Conservation (phyloP, 2,888 invertebrate species). For the Pharmacophagus antenor region DNA sequence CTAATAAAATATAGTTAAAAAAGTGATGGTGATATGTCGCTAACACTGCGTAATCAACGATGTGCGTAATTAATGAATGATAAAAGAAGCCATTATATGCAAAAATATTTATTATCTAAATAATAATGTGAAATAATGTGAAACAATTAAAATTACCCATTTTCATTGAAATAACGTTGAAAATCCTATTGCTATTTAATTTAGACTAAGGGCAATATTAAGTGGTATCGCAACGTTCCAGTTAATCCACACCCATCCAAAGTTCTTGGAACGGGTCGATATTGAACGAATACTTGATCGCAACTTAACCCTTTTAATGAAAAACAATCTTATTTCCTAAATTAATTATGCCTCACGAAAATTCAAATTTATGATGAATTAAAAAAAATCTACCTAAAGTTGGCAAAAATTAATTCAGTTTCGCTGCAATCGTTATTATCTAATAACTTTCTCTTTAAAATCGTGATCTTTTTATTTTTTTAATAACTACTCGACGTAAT, state of each 20-base stretch:
- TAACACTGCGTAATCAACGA: no score
- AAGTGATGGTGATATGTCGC: no score
- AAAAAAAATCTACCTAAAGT: neutral
- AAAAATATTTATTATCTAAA: no score
- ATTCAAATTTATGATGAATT: neutral
- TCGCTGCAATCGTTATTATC: no score
- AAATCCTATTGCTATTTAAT: neutral
- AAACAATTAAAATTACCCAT: neutral
- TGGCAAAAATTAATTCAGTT: neutral
- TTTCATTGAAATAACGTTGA: neutral
- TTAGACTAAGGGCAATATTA: slow-evolving; percentile 3
- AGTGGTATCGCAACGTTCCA: slow-evolving; percentile 8
- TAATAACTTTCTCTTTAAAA: no score
- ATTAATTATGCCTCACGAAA: neutral
- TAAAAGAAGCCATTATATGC: no score
- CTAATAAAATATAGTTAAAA: no score
- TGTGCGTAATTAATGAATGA: no score
- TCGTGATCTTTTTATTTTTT: no score
- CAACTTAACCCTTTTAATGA: slow-evolving; percentile 3
- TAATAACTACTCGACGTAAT: no score
- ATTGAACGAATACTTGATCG: slow-evolving; percentile 4
- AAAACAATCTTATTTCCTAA: neutral
- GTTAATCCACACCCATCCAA: slow-evolving; percentile 17
- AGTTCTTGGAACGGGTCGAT: slow-evolving; percentile 10
- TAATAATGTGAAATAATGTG: no score